phyloP scores from a whole-genome alignment of 2,113 vertebrate genomes.

The Isurus oxyrinchus region DNA sequence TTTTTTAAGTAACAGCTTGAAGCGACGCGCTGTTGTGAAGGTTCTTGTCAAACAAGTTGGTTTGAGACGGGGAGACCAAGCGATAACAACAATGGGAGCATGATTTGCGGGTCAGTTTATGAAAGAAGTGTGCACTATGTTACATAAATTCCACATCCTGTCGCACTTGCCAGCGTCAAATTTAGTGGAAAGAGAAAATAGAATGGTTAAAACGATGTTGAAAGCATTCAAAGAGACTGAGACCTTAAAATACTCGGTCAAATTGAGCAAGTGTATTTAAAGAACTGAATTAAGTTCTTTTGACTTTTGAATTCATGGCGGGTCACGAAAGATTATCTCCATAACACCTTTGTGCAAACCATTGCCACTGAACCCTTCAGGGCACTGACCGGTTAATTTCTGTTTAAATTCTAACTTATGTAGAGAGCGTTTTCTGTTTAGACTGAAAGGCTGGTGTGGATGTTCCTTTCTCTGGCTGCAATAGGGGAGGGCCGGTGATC shows the following conservation, averaged over 20 bases:
- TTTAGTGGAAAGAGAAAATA: neutral
- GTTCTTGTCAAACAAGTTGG: neutral
- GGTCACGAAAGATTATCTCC: neutral
- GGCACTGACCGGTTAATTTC: neutral
- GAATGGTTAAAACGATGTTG: neutral
- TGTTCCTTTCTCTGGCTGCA: neutral
- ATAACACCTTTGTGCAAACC: neutral
- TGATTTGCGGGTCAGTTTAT: neutral
- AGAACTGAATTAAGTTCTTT: neutral
- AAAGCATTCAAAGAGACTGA: neutral
- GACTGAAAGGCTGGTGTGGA: neutral
- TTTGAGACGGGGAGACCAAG: neutral
- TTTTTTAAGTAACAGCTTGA: neutral
- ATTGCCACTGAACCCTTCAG: neutral
- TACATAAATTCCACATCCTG: neutral
- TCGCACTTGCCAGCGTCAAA: neutral
- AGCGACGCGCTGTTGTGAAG: neutral
- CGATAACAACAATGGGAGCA: neutral
- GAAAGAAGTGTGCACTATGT: neutral
- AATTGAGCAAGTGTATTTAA: neutral
- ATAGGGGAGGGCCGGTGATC: neutral
- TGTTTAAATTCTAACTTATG: neutral
- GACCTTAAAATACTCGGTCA: neutral
- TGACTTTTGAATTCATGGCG: neutral
- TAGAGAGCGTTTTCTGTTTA: neutral